phyloP scores from a whole-genome alignment of 2,797 vertebrate genomes.

The Falco biarmicus region DNA sequence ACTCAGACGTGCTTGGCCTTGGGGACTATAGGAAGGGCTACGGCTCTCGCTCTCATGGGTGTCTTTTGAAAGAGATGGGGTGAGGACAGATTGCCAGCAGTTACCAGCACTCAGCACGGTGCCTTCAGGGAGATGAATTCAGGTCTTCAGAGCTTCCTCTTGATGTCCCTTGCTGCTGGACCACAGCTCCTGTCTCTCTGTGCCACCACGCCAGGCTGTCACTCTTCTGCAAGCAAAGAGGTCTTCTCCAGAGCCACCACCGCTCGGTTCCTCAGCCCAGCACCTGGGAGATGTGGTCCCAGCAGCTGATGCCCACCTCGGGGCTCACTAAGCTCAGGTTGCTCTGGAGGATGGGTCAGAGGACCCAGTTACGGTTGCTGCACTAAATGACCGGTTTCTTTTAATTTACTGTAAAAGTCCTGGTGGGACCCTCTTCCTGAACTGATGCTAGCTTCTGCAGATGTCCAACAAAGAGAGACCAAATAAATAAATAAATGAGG shows the following conservation, averaged over 20 bases:
- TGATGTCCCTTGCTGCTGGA: not conserved
- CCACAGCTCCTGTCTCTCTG: not conserved
- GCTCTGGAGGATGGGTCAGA: not conserved
- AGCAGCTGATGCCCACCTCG: rapidly evolving
- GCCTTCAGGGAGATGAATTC: not conserved
- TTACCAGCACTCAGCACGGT: not conserved
- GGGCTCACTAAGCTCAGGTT: rapidly evolving
- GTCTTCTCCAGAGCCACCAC: not conserved
- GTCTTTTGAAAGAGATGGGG: not conserved
- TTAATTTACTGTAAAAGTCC: not conserved
- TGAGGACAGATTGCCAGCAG: not conserved
- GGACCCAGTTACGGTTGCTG: not conserved
- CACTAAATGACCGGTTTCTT: not conserved
- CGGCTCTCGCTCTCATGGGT: not conserved
- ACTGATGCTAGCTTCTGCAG: not conserved
- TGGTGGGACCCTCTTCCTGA: not conserved
- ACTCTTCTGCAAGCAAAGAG: not conserved
- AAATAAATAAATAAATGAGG: not conserved
- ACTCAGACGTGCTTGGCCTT: not conserved
- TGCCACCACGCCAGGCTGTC: not conserved
- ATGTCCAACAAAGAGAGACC: not conserved
- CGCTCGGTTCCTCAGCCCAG: not conserved
- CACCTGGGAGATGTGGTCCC: not conserved
- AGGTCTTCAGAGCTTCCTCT: not conserved
- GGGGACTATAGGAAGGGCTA: not conserved